Evolutionary conservation across 2,797 vertebrate species (phyloP), one percentile per base, ranked within the genome.

Genomic region (Enteromius unitaeniatus): DNA sequence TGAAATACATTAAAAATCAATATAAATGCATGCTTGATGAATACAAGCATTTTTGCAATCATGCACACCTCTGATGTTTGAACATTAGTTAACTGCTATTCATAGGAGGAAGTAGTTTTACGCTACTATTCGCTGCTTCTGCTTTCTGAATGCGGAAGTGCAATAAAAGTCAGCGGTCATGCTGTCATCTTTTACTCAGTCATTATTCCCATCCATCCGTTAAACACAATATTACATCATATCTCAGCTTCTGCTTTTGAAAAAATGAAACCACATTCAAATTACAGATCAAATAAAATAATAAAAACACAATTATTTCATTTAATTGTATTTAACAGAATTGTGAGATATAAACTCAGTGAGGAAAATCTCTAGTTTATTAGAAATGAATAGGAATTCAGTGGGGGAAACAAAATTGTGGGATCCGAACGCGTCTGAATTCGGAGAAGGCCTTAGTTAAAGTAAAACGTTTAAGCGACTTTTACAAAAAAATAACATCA

Each of bases 231-330:
- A 40, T 49, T 6, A 40, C 4, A 26, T 40, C 47, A 37, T 37
- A 4, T 3, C 34, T 62, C 5, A 21, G 42, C 28, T 79, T 79
- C 37, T 78, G 42, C 21, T 64, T 82, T 53, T 83, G 31, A 13
- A 4, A 23, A 15, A 49, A 42, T 14, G 15, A 60, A 40, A 51
- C 11, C 23, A 10, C 6, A 40, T 28, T 28, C 14, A 15, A 15
- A 31, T 26, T 31, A 31, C 26, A 64, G 14, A 31, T 26, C 58
- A 40, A 40, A 40, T 28, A 0, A 62, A 26, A 40, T 7, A 37
- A 37, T 6, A 37, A 1, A 37, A 7, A 37, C 7, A 4, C 0
- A 37, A 6, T 37, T 7, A 37, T 37, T 37, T 37, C 6, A 37
- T 9, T 40, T 1, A 40, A 40, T 40, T 40, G 37, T 40, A 9